Evolutionary conservation across 2,113 vertebrate species (phyloP).

Genomic region (Mormyrus iriodes): DNA sequence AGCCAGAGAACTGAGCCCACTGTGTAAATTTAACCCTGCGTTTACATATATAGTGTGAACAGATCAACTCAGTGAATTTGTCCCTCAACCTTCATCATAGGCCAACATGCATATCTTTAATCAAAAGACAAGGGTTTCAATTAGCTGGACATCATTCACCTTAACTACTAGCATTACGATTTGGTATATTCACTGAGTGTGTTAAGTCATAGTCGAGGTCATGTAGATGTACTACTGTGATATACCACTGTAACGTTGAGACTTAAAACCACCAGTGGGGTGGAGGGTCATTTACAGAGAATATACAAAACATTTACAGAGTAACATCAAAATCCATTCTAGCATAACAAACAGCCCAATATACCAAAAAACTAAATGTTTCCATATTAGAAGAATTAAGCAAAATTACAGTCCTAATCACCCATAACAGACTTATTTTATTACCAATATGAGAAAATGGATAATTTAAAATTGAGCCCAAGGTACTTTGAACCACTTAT

Average conservation of each 20-base stretch:
- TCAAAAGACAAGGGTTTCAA: background rate
- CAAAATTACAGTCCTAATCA: background rate
- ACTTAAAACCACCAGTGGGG: background rate
- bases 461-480: constrained; percentile 3
- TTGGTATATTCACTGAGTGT: background rate
- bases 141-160: background rate
- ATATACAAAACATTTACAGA: background rate
- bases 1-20: background rate
- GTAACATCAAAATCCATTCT: background rate
- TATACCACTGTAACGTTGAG: background rate
- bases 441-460: constrained; percentile 3
- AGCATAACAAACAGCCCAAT: background rate
- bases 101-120: background rate
- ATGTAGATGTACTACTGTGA: no score
- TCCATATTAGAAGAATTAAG: background rate
- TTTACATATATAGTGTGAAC: background rate
- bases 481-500: constrained; percentile 5
- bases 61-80: background rate
- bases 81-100: background rate
- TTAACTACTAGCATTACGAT: background rate
- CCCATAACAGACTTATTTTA: constrained; percentile 9
- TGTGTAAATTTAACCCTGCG: background rate
- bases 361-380: background rate
- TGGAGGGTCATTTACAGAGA: background rate
- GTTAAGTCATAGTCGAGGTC: background rate